Conservation (phyloP, 37 sponge, comb jelly and placozoan genomes). For the Cliona cf. orientalis region DNA sequence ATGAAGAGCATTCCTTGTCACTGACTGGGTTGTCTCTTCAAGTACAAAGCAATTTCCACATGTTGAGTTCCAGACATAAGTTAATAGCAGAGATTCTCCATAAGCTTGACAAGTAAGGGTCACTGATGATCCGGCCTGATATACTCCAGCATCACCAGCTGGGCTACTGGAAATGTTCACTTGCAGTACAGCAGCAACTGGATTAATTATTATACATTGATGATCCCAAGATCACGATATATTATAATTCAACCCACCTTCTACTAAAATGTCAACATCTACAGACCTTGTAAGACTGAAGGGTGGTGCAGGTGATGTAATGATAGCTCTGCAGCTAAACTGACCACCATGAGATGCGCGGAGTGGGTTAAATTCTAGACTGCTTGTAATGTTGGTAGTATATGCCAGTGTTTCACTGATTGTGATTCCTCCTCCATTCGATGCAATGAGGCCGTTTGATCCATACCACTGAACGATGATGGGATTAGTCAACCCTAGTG, state of each 20-base stretch:
- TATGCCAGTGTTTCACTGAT: background rate
- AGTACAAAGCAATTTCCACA: constrained; percentile 13
- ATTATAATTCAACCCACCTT: background rate
- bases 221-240: background rate
- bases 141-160: background rate
- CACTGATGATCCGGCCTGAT: constrained; percentile 5
- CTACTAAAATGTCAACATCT: background rate
- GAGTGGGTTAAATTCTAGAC: constrained; percentile 10
- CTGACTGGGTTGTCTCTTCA: background rate
- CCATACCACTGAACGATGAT: background rate
- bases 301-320: background rate
- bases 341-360: constrained; percentile 7
- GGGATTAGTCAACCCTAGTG: background rate
- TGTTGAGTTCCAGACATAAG: constrained; percentile 5
- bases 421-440: background rate
- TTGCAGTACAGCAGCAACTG: background rate
- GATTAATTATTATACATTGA: background rate
- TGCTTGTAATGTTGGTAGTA: background rate
- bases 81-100: constrained; percentile 4
- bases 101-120: constrained; percentile 7
- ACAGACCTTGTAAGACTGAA: background rate
- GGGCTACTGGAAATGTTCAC: background rate
- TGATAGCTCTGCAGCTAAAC: background rate
- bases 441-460: background rate
- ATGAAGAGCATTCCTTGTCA: background rate